Percentiles rank a stretch among this genome's conserved stretches.
phyloP scores from a whole-genome alignment of 2,797 vertebrate genomes.

The Rhinella marina region DNA sequence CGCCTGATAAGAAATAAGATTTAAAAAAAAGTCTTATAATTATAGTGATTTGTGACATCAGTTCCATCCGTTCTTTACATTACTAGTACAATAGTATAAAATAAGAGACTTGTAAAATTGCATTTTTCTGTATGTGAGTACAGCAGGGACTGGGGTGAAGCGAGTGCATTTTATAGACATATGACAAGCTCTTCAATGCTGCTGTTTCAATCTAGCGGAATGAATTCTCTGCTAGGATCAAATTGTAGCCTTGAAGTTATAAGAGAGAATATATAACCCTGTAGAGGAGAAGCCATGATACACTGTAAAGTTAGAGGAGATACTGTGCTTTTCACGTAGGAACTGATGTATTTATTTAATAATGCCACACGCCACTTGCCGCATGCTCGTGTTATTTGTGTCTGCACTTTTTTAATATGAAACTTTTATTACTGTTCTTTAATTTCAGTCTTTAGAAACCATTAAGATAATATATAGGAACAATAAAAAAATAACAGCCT shows the following conservation, averaged over 20 bases:
- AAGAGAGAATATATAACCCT: constrained; percentile 6
- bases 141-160: constrained; percentile 3
- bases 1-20: not conserved
- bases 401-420: not conserved
- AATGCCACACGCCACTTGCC: not conserved
- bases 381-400: not conserved
- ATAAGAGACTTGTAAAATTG: not conserved
- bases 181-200: constrained; percentile 29
- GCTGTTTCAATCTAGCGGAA: constrained; percentile 29
- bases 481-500: not conserved
- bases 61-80: not conserved
- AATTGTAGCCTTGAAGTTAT: constrained; percentile 27
- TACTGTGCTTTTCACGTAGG: not conserved
- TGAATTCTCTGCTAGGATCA: constrained; percentile 38
- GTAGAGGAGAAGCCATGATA: not conserved
- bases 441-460: not conserved
- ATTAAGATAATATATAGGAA: not conserved
- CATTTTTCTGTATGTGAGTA: not conserved
- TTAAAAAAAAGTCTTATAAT: not conserved
- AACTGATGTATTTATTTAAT: constrained; percentile 15
- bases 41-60: not conserved
- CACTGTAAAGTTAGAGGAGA: not conserved
- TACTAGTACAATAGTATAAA: not conserved
- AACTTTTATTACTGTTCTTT: not conserved
- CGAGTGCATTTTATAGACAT: constrained; percentile 25